phyloP scores from a whole-genome alignment of 1,140 invertebrate genomes.

The Oppia nitens region DNA sequence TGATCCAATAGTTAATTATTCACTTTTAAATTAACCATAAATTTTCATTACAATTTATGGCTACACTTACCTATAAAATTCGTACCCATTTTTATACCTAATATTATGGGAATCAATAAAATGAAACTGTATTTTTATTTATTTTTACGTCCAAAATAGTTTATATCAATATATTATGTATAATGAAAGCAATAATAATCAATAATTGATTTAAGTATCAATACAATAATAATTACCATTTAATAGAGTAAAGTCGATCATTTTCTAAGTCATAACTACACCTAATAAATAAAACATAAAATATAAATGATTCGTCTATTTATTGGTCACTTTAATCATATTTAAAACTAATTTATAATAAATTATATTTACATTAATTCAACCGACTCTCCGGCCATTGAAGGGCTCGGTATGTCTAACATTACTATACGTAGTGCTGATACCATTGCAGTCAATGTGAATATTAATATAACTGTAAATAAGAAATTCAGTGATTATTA shows the following conservation, averaged over 20 bases:
- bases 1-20: neutral
- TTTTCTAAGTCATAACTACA: constrained; percentile 22
- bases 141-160: neutral
- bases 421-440: constrained; percentile 9
- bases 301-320: no score
- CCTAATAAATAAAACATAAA: no score
- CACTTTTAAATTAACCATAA: neutral
- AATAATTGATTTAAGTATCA: no score
- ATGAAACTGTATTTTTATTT: neutral
- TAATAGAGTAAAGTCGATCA: constrained; percentile 23
- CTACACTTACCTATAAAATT: constrained; percentile 8
- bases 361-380: no score
- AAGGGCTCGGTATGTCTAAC: constrained; percentile 21
- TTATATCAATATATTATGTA: neutral
- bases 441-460: neutral
- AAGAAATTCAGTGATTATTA: neutral
- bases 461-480: neutral
- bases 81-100: constrained; percentile 11
- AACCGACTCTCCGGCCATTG: constrained; percentile 21
- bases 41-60: neutral
- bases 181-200: no score
- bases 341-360: no score
- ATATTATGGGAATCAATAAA: neutral
- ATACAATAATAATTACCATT: no score
- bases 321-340: no score